Conservation (phyloP, 2,113 vertebrate species). For the Epinephelus fuscoguttatus region DNA sequence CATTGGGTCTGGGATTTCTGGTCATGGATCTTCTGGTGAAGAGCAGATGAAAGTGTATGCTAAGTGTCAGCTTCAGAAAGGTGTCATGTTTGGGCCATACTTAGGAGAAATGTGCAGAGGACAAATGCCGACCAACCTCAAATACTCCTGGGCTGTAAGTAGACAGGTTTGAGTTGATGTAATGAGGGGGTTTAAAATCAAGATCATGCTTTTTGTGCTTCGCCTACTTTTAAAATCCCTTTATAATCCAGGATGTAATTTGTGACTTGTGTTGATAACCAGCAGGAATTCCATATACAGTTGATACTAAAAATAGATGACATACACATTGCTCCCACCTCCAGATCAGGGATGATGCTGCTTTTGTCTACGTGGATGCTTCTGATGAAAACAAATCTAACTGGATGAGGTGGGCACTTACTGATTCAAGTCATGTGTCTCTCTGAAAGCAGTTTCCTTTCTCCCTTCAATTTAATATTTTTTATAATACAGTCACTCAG, state of each 20-base stretch:
- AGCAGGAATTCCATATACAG: neutral
- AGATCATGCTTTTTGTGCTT: neutral
- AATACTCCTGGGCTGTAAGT: conserved; percentile 85
- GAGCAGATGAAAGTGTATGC: conserved; percentile 68
- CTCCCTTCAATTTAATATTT: too few relatives aligned
- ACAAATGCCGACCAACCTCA: conserved; percentile 72
- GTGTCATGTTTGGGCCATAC: conserved; percentile 84
- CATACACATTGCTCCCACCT: neutral
- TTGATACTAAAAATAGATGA: neutral
- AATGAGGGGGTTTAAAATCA: neutral
- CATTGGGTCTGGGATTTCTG: neutral
- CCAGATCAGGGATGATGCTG: conserved; percentile 75
- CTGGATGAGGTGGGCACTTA: conserved; percentile 83
- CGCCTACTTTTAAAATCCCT: neutral
- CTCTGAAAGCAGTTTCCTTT: neutral
- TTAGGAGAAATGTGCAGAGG: conserved; percentile 77
- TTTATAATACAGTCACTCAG: neutral
- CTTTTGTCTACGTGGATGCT: conserved; percentile 81
- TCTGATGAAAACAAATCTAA: conserved; percentile 84
- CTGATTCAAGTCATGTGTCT: neutral
- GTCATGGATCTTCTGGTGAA: conserved; percentile 27
- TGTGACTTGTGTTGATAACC: neutral
- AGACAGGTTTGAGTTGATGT: neutral
- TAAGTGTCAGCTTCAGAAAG: conserved; percentile 75
- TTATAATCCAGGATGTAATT: neutral